Evolutionary conservation across 2,888 invertebrate species (phyloP).

Genomic region (Noctua janthe): DNA sequence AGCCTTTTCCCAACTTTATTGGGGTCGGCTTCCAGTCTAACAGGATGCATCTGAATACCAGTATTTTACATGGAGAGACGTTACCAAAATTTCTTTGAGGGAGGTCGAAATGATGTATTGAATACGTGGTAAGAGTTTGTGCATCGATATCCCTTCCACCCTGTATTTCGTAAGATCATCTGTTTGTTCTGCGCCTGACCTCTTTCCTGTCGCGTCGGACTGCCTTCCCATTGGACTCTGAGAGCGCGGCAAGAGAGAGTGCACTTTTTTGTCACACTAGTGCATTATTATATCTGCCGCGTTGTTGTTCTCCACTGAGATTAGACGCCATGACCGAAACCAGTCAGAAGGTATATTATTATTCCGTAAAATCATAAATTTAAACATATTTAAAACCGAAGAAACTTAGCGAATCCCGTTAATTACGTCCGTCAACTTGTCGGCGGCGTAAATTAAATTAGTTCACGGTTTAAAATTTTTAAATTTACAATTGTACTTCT

Average conservation of each 20-base stretch:
- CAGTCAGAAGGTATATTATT: neutral
- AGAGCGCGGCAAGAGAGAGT: neutral
- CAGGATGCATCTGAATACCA: too few relatives aligned
- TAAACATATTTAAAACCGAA: constrained; percentile 33
- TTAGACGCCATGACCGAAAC: neutral
- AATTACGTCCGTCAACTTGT: constrained; percentile 69
- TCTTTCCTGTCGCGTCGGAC: neutral
- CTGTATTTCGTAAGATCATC: too few relatives aligned
- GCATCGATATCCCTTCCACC: too few relatives aligned
- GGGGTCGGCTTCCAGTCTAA: too few relatives aligned
- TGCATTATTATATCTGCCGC: neutral
- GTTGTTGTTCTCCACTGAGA: neutral
- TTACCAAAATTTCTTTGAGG: too few relatives aligned
- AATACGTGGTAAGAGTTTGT: neutral
- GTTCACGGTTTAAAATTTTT: constrained; percentile 66
- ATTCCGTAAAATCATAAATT: constrained; percentile 14
- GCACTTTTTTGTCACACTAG: too few relatives aligned
- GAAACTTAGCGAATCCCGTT: constrained; percentile 41
- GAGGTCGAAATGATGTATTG: too few relatives aligned
- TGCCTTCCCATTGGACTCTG: neutral
- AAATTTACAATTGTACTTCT: constrained; percentile 78
- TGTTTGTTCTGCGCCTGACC: neutral
- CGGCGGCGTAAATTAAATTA: constrained; percentile 68
- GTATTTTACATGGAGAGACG: too few relatives aligned
- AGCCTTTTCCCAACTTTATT: too few relatives aligned